These are phyloP conservation scores for Rhorus exstirpatorius DNA, from an alignment of 2,888 invertebrate species.

Conservation along the genomic window DNA sequence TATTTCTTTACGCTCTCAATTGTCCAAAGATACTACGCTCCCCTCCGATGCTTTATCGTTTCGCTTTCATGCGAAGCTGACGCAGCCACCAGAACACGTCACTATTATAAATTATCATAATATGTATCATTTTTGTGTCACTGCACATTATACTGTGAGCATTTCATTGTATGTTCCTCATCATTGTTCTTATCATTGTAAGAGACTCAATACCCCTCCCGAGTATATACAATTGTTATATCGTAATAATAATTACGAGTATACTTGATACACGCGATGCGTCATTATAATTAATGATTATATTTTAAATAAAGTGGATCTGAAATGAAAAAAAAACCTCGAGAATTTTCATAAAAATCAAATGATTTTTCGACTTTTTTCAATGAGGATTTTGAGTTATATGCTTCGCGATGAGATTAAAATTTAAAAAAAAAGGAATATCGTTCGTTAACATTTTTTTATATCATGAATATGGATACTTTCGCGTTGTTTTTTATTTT, in stretches of 20 bases:
- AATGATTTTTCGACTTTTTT: too few species aligned
- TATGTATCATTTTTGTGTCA: background rate
- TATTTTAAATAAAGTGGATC: too few species aligned
- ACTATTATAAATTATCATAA: background rate
- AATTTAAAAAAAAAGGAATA: too few species aligned
- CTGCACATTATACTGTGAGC: background rate
- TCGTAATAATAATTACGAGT: too few species aligned
- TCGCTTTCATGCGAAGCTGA: background rate
- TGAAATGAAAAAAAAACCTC: too few species aligned
- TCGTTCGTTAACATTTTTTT: too few species aligned
- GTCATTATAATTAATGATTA: too few species aligned
- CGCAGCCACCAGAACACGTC: background rate
- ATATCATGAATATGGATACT: too few species aligned
- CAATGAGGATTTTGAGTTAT: too few species aligned
- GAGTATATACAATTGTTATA: background rate
- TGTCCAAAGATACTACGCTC: conserved; percentile 56
- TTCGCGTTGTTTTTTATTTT: too few species aligned
- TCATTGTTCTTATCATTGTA: background rate
- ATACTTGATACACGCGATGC: background rate
- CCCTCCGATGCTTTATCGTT: conserved; percentile 33
- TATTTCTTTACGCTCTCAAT: conserved; percentile 43
- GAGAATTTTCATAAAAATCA: too few species aligned
- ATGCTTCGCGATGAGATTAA: too few species aligned
- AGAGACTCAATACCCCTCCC: background rate
- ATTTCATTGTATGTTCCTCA: conserved; percentile 6